A percentile compares a stretch with the other conserved stretches of the same genome.
Evolutionary conservation across 2,797 vertebrate genomes (phyloP).

Genomic region (Benthosema pterotum): DNA sequence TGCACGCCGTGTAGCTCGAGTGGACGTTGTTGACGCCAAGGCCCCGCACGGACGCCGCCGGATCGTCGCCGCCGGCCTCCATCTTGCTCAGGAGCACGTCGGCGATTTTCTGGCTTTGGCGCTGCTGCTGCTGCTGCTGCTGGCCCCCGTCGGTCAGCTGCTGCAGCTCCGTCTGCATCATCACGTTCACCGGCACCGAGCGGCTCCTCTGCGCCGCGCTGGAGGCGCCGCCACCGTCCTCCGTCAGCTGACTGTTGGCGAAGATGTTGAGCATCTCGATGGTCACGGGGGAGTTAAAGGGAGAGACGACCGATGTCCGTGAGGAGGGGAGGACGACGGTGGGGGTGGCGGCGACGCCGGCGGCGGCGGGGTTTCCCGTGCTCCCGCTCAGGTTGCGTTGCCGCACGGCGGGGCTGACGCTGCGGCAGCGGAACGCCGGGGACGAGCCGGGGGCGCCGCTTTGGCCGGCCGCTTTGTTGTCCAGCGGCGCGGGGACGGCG

Average conservation of each 20-base stretch:
- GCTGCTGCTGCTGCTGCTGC: constrained; percentile 80
- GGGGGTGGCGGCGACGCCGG: constrained; percentile 62
- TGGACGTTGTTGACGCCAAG: constrained; percentile 91
- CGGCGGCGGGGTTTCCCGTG: constrained; percentile 76
- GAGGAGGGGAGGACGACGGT: constrained; percentile 82
- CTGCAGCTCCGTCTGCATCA: constrained; percentile 97
- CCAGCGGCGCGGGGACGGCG: constrained; percentile 95
- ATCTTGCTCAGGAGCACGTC: constrained; percentile 93
- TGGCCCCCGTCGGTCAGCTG: too few relatives aligned
- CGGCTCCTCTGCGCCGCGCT: constrained; percentile 96
- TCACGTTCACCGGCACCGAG: constrained; percentile 94
- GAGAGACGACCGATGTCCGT: constrained; percentile 84
- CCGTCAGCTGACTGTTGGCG: constrained; percentile 81
- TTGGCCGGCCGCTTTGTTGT: constrained; percentile 83
- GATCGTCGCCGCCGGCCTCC: constrained; percentile 88
- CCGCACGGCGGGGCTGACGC: constrained; percentile 95
- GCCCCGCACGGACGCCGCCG: constrained; percentile 87
- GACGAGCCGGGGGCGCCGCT: too few relatives aligned
- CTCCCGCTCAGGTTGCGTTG: constrained; percentile 91
- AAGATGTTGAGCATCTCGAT: constrained; percentile 90
- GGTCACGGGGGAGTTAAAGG: constrained; percentile 88
- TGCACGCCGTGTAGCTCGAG: constrained; percentile 93
- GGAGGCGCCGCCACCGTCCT: constrained; percentile 83
- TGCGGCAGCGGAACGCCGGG: constrained; percentile 90
- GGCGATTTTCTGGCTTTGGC: constrained; percentile 87